Conservation (phyloP, 2,113 vertebrate species). For the Elephas maximus region DNA sequence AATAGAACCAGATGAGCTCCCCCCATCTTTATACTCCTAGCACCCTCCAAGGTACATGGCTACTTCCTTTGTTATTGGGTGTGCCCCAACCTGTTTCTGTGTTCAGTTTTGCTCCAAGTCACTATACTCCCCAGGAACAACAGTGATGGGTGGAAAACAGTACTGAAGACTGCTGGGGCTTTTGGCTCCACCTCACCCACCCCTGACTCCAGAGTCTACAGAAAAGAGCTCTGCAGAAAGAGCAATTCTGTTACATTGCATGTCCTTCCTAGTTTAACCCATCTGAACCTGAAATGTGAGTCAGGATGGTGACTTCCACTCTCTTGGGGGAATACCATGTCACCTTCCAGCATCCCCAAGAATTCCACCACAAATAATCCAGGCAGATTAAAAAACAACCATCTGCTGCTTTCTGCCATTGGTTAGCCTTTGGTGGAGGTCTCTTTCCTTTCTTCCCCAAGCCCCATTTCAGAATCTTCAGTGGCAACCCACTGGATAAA, state of each 20-base stretch:
- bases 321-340: not conserved
- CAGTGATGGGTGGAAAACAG: slow-evolving; percentile 33
- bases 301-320: not conserved
- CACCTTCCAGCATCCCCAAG: slow-evolving; percentile 17
- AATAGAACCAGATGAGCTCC: not conserved
- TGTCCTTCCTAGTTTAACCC: not conserved
- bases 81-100: not conserved
- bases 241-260: not conserved
- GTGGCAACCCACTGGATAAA: not conserved
- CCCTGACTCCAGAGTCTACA: not conserved
- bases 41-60: slow-evolving; percentile 17
- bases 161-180: not conserved
- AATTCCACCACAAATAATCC: not conserved
- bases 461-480: not conserved
- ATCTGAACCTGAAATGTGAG: slow-evolving; percentile 10
- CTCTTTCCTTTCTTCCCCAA: not conserved
- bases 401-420: not conserved
- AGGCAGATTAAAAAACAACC: not conserved
- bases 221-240: not conserved
- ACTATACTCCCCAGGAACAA: slow-evolving; percentile 54
- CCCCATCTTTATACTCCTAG: not conserved
- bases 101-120: slow-evolving; percentile 57
- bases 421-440: not conserved
- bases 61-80: not conserved
- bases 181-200: not conserved